These are phyloP conservation scores for Falco berigora DNA, from an alignment of 2,797 vertebrate genomes.

Conservation along the genomic window DNA sequence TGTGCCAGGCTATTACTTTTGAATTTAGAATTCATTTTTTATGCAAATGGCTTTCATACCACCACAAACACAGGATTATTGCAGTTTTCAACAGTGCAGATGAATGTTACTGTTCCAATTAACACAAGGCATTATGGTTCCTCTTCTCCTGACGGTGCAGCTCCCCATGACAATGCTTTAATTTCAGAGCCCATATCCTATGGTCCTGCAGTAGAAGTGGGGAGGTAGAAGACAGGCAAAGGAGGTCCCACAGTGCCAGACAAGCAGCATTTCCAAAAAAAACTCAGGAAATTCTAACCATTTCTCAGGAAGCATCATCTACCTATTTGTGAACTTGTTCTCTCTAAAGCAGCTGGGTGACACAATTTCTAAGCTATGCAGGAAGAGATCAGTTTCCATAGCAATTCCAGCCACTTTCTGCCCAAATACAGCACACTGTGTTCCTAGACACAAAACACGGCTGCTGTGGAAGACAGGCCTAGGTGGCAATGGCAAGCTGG, in stretches of 20 bases:
- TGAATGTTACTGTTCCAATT: background rate
- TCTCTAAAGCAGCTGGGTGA: background rate
- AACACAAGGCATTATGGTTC: background rate
- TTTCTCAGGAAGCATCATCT: background rate
- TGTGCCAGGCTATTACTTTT: background rate
- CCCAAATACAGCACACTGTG: background rate
- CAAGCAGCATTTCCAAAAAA: background rate
- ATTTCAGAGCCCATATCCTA: background rate
- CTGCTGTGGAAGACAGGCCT: background rate
- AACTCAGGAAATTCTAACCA: background rate
- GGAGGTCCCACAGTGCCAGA: background rate
- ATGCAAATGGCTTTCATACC: background rate
- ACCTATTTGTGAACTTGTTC: background rate
- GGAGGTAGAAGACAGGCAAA: background rate
- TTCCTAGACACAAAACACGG: slow-evolving; percentile 14
- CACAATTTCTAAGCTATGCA: background rate
- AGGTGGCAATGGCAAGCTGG: background rate
- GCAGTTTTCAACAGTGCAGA: background rate
- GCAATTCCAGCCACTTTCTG: slow-evolving; percentile 39
- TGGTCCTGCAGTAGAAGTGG: background rate
- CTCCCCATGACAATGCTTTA: background rate
- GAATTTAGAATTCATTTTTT: background rate
- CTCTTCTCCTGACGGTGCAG: background rate
- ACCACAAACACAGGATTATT: background rate
- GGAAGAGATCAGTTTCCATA: slow-evolving; percentile 53